phyloP scores from a whole-genome alignment of 2,113 vertebrate genomes.

The Oncorhynchus gorbuscha region DNA sequence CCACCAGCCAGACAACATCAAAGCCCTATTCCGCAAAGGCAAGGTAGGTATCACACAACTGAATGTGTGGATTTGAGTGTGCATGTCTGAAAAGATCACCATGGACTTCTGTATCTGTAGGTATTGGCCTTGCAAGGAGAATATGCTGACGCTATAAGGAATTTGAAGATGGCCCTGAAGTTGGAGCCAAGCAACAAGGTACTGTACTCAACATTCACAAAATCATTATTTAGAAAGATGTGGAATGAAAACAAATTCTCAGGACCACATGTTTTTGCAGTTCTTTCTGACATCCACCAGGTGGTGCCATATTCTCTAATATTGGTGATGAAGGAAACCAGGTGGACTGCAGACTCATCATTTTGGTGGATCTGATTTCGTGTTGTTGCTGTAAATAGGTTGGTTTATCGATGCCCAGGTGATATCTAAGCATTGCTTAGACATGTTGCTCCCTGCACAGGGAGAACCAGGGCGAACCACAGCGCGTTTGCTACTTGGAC shows the following conservation, averaged over 20 bases:
- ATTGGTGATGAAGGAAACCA: conserved; percentile 25
- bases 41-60: conserved; percentile 78
- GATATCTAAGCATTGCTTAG: conserved; percentile 49
- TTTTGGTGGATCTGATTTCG: conserved; percentile 66
- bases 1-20: conserved; percentile 91
- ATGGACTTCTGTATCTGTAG: conserved; percentile 57
- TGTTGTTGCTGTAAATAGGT: conserved; percentile 69
- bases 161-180: conserved; percentile 85
- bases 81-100: not conserved
- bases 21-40: conserved; percentile 95
- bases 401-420: conserved; percentile 30
- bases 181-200: conserved; percentile 97
- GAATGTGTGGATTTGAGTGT: not conserved
- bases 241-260: not conserved
- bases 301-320: conserved; percentile 20
- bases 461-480: conserved; percentile 27
- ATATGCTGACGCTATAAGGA: conserved; percentile 87
- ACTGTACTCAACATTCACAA: conserved; percentile 2
- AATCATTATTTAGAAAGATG: not conserved
- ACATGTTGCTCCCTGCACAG: conserved; percentile 45
- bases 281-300: conserved; percentile 34
- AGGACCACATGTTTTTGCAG: not conserved
- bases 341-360: conserved; percentile 57
- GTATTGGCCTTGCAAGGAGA: conserved; percentile 91
- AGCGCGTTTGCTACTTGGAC: conserved; percentile 59